Conservation (phyloP, 2,797 vertebrate species). For the Poeciliopsis infans region DNA sequence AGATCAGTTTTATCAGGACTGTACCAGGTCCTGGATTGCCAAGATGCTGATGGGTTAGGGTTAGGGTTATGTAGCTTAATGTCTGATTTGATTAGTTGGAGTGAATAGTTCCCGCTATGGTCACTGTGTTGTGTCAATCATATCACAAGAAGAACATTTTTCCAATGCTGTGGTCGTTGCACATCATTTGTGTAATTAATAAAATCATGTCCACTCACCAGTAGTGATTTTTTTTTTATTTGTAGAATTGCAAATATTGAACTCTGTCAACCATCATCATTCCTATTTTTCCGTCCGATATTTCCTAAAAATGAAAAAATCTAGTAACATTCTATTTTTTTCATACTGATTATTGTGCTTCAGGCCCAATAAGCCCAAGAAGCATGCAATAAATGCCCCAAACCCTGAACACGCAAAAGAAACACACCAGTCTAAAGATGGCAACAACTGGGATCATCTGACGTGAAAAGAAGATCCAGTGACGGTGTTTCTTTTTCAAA, state of each 20-base stretch:
- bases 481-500: slow-evolving; percentile 23
- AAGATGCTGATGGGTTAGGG: not conserved
- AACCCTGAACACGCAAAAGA: not conserved
- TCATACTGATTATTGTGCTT: not conserved
- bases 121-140: not conserved
- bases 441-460: not conserved
- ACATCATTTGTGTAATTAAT: not conserved
- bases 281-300: not conserved
- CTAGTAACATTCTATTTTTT: not conserved
- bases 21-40: not conserved
- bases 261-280: not conserved
- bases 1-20: not conserved
- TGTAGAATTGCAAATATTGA: not conserved
- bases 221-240: not conserved
- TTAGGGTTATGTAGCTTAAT: not conserved
- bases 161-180: not conserved
- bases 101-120: not conserved
- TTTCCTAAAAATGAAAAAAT: not conserved
- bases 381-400: not conserved
- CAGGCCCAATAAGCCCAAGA: not conserved
- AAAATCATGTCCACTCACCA: not conserved
- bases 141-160: not conserved
- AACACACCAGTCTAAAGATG: not conserved
- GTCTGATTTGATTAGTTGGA: not conserved
- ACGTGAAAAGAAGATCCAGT: slow-evolving; percentile 14